Evolutionary conservation across 1,140 invertebrate genomes (phyloP), one percentile per base, ranked within the genome.

Genomic region (Bombus vancouverensis): DNA sequence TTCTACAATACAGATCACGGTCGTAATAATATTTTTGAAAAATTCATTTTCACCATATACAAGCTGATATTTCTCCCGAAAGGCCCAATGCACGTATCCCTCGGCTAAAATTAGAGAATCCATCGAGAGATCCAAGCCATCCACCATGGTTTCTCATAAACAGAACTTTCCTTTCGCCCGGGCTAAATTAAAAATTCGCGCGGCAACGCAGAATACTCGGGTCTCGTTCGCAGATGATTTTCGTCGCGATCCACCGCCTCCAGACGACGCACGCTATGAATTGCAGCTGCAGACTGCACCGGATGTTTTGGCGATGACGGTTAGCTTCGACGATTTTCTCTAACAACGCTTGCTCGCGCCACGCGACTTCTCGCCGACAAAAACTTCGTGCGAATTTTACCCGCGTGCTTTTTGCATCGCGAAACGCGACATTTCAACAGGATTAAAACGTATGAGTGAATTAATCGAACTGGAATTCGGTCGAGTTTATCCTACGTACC

Each of bases 221-320:
- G 53, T 68, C 68, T 39, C 39, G n/a, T 84, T 79, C 75, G 32
- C 78, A 71, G 78, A 68, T 79, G 71, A 85, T 85, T 85, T 81
- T 85, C 78, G 78, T 81, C 79, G 71, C 57, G 57, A 81, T 81
- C 47, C 66, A 34, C 9, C 1, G 73, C 18, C 28, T 65, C 28
- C 42, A 10, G 3, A 3, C 59, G 59, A 32, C 32, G 47, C 42
- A 53, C 18, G 2, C 70, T 80, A 37, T 22, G 57, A 85, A 81
- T 68, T 47, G 79, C 84, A 85, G 84, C 84, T 85, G 84, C 84
- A 44, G 71, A 75, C 84, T 81, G 70, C 70, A 75, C 84, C 84
- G 79, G 79, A 85, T 85, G 84, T 85, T 85, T 85, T 75, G 78
- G 68, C 84, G 78, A 81, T 85, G 84, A 85, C 78, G 79, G 47